phyloP scores from a whole-genome alignment of 2,888 invertebrate genomes.

The Cheiracanthium punctorium region DNA sequence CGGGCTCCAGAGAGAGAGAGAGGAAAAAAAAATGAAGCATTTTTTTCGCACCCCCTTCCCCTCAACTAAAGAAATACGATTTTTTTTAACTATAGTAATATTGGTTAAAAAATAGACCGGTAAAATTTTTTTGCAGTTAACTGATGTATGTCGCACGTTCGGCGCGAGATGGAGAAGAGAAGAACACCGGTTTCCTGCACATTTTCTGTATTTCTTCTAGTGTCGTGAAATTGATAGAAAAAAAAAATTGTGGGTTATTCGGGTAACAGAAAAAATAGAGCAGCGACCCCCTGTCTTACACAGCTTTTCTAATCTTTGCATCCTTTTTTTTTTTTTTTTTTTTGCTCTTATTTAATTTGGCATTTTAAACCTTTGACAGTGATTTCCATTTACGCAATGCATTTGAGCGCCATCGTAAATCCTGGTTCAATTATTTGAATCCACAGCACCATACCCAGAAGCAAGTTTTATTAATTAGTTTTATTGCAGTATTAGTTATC shows the following conservation, averaged over 20 bases:
- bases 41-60: conserved; percentile 44
- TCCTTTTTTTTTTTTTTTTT: too few relatives aligned
- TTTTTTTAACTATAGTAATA: background rate
- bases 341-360: too few relatives aligned
- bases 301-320: too few relatives aligned
- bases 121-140: conserved; percentile 2
- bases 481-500: too few relatives aligned
- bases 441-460: too few relatives aligned
- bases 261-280: background rate
- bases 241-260: conserved; percentile 11
- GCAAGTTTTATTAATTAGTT: too few relatives aligned
- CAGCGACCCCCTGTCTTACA: too few relatives aligned
- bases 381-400: too few relatives aligned
- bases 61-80: conserved; percentile 10
- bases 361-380: too few relatives aligned
- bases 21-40: background rate
- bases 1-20: conserved; percentile 34
- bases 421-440: too few relatives aligned
- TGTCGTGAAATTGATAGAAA: background rate
- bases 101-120: conserved; percentile 24
- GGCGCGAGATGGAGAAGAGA: background rate
- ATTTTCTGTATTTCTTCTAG: conserved; percentile 1
- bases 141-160: conserved; percentile 16
- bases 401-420: too few relatives aligned
- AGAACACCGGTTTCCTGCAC: conserved; percentile 13